Conservation (phyloP, 2,797 vertebrate species). For the Odontamblyopus rebecca region DNA sequence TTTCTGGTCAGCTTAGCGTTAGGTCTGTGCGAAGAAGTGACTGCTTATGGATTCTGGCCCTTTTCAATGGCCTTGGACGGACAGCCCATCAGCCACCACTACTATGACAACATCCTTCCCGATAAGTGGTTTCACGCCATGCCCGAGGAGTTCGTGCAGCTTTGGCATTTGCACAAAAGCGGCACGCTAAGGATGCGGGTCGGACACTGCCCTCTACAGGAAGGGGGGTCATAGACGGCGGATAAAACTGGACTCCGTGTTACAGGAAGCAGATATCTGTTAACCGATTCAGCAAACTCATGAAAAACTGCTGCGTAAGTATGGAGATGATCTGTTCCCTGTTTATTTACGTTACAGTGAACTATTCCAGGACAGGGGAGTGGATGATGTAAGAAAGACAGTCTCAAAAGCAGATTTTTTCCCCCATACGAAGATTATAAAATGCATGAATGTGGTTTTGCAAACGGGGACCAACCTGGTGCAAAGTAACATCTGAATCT, state of each 20-base stretch:
- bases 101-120: constrained; percentile 94
- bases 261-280: constrained; percentile 1
- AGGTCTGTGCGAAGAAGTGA: constrained; percentile 92
- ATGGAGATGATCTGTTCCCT: constrained; percentile 14
- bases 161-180: constrained; percentile 94
- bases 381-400: constrained; percentile 29
- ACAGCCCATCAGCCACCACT: constrained; percentile 91
- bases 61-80: constrained; percentile 85
- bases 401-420: constrained; percentile 23
- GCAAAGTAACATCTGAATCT: constrained; percentile 6
- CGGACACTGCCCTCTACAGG: constrained; percentile 74
- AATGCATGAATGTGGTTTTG: constrained; percentile 27
- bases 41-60: constrained; percentile 95
- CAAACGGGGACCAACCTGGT: constrained; percentile 21
- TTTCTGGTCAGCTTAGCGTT: constrained; percentile 92
- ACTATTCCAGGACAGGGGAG: constrained; percentile 16
- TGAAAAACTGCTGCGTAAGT: constrained; percentile 23
- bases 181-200: constrained; percentile 87
- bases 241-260: neutral
- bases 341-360: constrained; percentile 38
- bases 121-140: constrained; percentile 92
- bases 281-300: neutral
- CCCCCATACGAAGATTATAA: neutral
- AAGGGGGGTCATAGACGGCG: constrained; percentile 23
- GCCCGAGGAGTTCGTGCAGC: constrained; percentile 96